Percentiles rank a stretch among this genome's conserved stretches.
These are phyloP conservation scores for Thamnophis sirtalis DNA, from an alignment of 2,113 vertebrate species.

Conservation along the genomic window DNA sequence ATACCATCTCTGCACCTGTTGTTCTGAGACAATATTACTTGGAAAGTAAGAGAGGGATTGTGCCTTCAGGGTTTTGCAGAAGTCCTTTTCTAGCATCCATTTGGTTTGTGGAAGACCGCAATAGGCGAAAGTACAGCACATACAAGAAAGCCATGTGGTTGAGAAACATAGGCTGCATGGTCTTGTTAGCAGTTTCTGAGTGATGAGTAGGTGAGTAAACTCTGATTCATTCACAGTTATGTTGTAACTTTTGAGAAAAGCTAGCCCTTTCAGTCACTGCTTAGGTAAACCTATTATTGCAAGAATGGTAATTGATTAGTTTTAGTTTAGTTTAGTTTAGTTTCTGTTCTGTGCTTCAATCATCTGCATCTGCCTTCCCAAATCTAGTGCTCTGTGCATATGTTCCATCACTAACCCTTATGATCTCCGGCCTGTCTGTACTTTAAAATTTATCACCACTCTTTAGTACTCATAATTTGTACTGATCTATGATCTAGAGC, in stretches of 20 bases:
- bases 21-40: background rate
- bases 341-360: background rate
- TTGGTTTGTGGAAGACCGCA: background rate
- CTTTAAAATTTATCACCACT: background rate
- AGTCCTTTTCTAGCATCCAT: background rate
- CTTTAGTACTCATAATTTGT: background rate
- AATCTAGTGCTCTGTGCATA: background rate
- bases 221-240: background rate
- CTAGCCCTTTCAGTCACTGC: background rate
- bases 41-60: background rate
- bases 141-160: background rate
- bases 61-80: background rate
- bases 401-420: background rate
- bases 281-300: background rate
- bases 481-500: background rate
- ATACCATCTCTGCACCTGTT: background rate
- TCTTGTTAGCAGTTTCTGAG: background rate
- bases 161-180: background rate
- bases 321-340: background rate
- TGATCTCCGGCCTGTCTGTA: background rate
- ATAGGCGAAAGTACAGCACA: background rate
- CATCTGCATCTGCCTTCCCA: background rate
- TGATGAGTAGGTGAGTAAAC: background rate
- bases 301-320: background rate
- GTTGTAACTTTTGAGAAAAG: background rate